Evolutionary conservation across 2,888 invertebrate genomes (phyloP), one percentile per base, ranked within the genome.

Genomic region (Tenodera sinensis): DNA sequence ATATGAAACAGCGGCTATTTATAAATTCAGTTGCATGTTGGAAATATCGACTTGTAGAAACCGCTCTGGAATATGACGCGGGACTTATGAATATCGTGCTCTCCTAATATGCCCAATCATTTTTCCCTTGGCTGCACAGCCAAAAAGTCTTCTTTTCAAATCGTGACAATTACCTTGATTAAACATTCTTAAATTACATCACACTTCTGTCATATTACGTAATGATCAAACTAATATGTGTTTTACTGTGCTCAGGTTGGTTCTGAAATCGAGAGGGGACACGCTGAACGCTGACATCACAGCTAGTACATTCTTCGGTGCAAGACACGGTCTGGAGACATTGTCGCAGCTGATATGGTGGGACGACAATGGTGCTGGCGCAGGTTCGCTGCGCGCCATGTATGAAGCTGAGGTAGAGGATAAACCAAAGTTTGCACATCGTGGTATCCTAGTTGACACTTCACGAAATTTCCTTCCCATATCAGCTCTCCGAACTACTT

Each of bases 381-480:
- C 28, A 15, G 54, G 54, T 20, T 25, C 71, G 47, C 83, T 89
- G 28, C 47, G 83, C 71, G 87, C 91, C 15, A 88, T 91, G 6
- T 85, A 83, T 83, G 89, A 47, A 28, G 91, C 89, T 8, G 30
- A 84, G 15, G 93, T 95, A 89, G 91, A 91, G 27, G 95, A 95
- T 91, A 93, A 92, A 88, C 95, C 95, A 1, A 91, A 94, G 25
- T 95, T 94, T 92, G 91, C 92, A 1, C 94, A 94, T 90, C 92
- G 95, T 84, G 95, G 95, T 14, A 89, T 95, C 7, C 92, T 94
- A 91, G 91, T 95, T 27, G 95, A 95, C 92, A 94, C 95, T 0
- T 93, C 94, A 3, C 91, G 89, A 25, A 98, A 99, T 93, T 95
- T 93, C 91, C 91, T 95, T 42, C 92, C 94, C 34, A 92, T 94